phyloP scores from a whole-genome alignment of 2,113 vertebrate species.

The Phaetusa simplex region DNA sequence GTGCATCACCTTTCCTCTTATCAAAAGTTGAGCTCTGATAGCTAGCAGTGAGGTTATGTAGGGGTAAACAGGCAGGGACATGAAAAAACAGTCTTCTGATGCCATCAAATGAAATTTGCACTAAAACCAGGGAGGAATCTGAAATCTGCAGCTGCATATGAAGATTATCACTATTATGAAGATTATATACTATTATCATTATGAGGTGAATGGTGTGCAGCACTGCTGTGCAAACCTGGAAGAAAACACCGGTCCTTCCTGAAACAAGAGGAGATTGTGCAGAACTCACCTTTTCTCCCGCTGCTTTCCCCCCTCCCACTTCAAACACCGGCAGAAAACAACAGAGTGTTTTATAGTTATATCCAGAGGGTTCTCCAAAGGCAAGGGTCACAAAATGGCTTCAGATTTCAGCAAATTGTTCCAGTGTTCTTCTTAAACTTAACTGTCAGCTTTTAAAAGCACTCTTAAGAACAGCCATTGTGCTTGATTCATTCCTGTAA shows the following conservation, averaged over 20 bases:
- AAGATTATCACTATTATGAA: background rate
- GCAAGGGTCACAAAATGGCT: slow-evolving; percentile 14
- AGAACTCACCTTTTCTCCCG: background rate
- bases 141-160: background rate
- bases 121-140: background rate
- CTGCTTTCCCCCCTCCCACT: background rate
- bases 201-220: background rate
- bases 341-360: background rate
- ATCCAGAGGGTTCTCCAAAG: background rate
- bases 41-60: background rate
- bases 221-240: background rate
- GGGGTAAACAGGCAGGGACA: background rate
- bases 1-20: background rate
- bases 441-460: background rate
- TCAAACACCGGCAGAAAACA: background rate
- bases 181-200: slow-evolving; percentile 32
- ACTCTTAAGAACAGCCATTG: background rate
- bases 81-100: background rate
- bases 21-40: background rate
- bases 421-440: background rate
- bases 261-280: background rate
- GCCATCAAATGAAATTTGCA: background rate
- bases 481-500: background rate
- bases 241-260: background rate
- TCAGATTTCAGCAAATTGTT: background rate